phyloP scores from a whole-genome alignment of 2,113 vertebrate species.

The Erythrolamprus reginae region DNA sequence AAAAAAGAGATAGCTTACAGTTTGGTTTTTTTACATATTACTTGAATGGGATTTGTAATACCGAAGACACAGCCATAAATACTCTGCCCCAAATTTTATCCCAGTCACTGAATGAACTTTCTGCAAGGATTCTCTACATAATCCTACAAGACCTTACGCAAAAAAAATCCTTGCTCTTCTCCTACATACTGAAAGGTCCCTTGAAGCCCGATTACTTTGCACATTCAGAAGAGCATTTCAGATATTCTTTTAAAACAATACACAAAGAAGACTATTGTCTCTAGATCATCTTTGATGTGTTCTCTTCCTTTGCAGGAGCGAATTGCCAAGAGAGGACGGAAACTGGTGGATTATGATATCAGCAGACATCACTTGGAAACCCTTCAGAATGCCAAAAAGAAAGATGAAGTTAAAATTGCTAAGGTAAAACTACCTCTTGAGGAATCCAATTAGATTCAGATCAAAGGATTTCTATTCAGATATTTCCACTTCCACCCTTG shows the following conservation, averaged over 20 bases:
- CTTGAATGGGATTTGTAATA: background rate
- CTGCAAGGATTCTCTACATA: background rate
- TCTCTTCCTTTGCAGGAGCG: conserved; percentile 70
- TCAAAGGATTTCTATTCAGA: background rate
- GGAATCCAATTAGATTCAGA: background rate
- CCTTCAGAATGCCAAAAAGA: conserved; percentile 86
- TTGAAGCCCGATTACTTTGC: background rate
- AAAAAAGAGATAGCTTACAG: background rate
- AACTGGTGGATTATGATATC: conserved; percentile 91
- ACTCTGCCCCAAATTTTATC: background rate
- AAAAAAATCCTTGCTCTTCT: background rate
- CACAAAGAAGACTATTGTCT: background rate
- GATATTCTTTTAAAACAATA: background rate
- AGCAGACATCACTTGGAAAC: conserved; percentile 85
- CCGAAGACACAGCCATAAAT: background rate
- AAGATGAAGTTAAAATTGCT: conserved; percentile 83
- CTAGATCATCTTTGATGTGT: background rate
- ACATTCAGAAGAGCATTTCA: background rate
- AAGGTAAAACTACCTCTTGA: conserved; percentile 70
- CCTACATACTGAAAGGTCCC: background rate
- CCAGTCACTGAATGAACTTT: background rate
- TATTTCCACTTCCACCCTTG: background rate
- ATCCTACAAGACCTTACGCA: background rate
- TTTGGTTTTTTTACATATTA: background rate
- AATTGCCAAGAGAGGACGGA: conserved; percentile 86